Evolutionary conservation across 2,888 invertebrate species (phyloP), one percentile per base, ranked within the genome.

Genomic region (Proisotoma minuta): DNA sequence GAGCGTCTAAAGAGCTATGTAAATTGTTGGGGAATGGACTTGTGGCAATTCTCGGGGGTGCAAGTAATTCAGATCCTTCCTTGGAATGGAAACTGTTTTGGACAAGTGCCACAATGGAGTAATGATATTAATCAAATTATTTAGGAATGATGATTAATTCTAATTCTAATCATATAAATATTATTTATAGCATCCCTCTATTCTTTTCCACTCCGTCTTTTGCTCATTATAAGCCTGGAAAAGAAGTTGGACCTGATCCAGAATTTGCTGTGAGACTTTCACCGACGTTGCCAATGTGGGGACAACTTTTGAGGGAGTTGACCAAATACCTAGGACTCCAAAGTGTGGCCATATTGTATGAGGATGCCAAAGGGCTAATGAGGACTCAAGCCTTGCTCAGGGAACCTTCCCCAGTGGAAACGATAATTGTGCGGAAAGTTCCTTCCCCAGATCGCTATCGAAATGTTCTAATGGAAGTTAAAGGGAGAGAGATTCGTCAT

Each of bases 1-100:
- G 85, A 73, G 85, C 89, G n/a, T 85, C 85, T 67, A 87, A 88
- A 76, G 69, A 68, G 18, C 47, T 72, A 3, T 72, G 72, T 49
- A 60, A 66, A 52, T 47, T 72, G 2, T 57, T 72, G 24, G 59
- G 62, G 15, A 66, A 60, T 1, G 70, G 70, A 20, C 29, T 72
- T 10, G 69, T 72, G 0, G 68, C 68, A 0, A 69, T 72, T 10
- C 57, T 72, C 3, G 70, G 70, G 2, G 69, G 63, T 20, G 63
- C 69, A 3, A 69, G 63, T 47, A 63, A 63, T 22, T 50, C 10
- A 15, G 72, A 72, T 39, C 70, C 72, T 1, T 69, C 69, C 10
- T 52, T 70, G n/a, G 72, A 72, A 65, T 70, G 68, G 68, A 70
- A 68, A 57, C 47, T 72, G 15, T 70, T 70, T 52, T 72, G 72